Evolutionary conservation across 2,888 invertebrate species (phyloP).

Genomic region (Scelioninae gen. 1): DNA sequence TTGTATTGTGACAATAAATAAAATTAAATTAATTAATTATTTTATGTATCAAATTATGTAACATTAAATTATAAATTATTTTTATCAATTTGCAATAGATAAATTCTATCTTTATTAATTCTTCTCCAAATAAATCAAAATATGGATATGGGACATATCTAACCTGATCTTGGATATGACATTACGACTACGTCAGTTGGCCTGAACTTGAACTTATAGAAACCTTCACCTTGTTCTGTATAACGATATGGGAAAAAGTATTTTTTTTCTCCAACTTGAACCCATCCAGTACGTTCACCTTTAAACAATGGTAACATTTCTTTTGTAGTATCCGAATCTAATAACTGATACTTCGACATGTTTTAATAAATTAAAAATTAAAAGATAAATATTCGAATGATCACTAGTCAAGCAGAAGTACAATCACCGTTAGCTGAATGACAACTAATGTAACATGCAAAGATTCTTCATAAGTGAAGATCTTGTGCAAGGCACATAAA

Average conservation of each 20-base stretch:
- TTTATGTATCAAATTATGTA: no score
- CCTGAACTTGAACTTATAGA: slow-evolving; percentile 89
- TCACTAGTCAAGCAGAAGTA: neutral
- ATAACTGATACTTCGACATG: slow-evolving; percentile 72
- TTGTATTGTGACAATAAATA: no score
- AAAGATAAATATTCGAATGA: neutral
- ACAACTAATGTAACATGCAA: slow-evolving; percentile 37
- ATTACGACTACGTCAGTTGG: slow-evolving; percentile 89
- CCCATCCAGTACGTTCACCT: slow-evolving; percentile 90
- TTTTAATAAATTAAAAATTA: neutral
- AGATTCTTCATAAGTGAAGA: slow-evolving; percentile 24
- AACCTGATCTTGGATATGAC: slow-evolving; percentile 92
- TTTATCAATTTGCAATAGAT: no score
- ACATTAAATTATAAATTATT: no score
- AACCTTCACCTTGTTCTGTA: slow-evolving; percentile 87
- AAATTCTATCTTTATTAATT: no score
- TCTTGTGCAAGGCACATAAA: slow-evolving; percentile 20
- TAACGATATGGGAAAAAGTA: slow-evolving; percentile 90
- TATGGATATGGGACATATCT: no score
- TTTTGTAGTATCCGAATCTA: slow-evolving; percentile 74
- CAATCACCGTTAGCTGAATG: neutral
- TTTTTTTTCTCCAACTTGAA: slow-evolving; percentile 90
- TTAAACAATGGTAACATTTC: slow-evolving; percentile 79
- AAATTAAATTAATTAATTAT: no score
- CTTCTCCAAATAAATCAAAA: no score